Evolutionary conservation across 2,113 vertebrate genomes (phyloP).

Genomic region (Nyctereutes procyonoides): DNA sequence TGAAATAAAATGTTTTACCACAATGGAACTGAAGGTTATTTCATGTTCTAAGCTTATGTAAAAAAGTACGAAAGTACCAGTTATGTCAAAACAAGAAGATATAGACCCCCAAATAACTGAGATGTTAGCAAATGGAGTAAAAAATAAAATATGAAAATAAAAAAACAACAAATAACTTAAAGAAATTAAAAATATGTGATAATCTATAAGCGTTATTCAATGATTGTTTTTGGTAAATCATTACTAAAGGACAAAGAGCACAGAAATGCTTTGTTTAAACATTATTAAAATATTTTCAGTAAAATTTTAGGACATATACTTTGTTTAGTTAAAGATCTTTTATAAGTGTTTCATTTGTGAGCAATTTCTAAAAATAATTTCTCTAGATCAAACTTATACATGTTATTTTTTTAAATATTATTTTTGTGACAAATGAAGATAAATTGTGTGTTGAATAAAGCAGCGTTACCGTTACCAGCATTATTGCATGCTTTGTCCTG

Average conservation of each 20-base stretch:
- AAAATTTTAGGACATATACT: background rate
- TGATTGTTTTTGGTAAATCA: background rate
- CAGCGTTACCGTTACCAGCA: background rate
- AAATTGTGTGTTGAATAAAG: background rate
- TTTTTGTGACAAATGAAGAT: background rate
- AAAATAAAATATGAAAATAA: background rate
- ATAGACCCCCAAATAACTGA: background rate
- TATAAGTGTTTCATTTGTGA: slow-evolving; percentile 48
- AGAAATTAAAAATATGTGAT: background rate
- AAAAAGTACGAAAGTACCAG: background rate
- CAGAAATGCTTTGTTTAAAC: background rate
- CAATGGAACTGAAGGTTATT: background rate
- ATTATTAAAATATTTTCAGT: slow-evolving; percentile 43
- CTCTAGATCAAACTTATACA: background rate
- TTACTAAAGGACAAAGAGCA: background rate
- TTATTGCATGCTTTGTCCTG: background rate
- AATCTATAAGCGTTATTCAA: background rate
- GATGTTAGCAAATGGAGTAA: background rate
- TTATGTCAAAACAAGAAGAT: slow-evolving; percentile 4
- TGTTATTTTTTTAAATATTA: background rate
- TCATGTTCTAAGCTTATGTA: slow-evolving; percentile 15
- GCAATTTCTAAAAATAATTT: slow-evolving; percentile 44
- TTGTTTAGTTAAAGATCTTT: slow-evolving; percentile 46
- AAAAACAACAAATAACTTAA: background rate
- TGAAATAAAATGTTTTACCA: slow-evolving; percentile 31